Evolutionary conservation across 2,797 vertebrate species (phyloP).

Genomic region (Cyclura pinguis): DNA sequence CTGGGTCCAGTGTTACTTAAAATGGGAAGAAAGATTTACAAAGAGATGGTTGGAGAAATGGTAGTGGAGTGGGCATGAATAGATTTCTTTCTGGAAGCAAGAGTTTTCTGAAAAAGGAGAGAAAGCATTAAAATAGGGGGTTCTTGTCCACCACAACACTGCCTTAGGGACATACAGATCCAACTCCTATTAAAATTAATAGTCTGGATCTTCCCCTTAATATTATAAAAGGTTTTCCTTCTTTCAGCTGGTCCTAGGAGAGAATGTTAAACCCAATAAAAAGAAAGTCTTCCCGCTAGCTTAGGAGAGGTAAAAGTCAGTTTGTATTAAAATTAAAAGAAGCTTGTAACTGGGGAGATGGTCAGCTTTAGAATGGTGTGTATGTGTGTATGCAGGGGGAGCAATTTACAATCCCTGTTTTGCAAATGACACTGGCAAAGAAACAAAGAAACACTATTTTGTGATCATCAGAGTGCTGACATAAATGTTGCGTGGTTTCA

Average conservation of each 20-base stretch:
- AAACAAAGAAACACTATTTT: not conserved
- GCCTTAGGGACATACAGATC: not conserved
- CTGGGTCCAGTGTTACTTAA: not conserved
- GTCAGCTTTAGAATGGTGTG: not conserved
- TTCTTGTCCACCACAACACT: not conserved
- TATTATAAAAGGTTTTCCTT: constrained; percentile 19
- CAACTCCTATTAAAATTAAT: constrained; percentile 18
- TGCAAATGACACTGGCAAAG: not conserved
- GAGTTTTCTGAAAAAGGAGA: not conserved
- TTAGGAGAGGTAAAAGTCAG: not conserved
- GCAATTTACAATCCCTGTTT: not conserved
- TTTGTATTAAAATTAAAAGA: not conserved
- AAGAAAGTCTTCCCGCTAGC: not conserved
- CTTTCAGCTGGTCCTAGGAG: not conserved
- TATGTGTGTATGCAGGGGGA: too few relatives aligned
- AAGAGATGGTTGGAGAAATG: not conserved
- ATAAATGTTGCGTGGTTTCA: not conserved
- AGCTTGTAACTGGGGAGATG: not conserved
- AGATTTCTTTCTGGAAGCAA: not conserved
- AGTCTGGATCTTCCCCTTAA: not conserved
- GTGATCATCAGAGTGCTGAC: not conserved
- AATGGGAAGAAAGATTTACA: not conserved
- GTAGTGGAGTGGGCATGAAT: not conserved
- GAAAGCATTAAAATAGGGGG: not conserved
- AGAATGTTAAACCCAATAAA: not conserved